A percentile compares a stretch with the other conserved stretches of the same genome.
Evolutionary conservation across 2,113 vertebrate species (phyloP).

Genomic region (Gnathonemus echidnorhynchus): DNA sequence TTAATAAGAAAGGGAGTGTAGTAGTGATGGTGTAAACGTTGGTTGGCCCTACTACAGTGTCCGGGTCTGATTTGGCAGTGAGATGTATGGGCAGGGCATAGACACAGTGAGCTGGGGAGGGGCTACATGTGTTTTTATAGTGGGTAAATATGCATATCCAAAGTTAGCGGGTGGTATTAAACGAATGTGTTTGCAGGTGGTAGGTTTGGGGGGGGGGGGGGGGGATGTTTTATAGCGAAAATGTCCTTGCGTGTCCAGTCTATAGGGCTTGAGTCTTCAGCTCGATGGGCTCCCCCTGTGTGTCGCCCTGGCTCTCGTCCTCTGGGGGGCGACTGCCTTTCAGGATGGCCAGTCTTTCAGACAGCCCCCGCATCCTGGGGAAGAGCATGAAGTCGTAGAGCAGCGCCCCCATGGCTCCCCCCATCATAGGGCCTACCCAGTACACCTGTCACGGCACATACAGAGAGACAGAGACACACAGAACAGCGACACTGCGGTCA

Average conservation of each 20-base stretch:
- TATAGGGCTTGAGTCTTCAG: constrained; percentile 85
- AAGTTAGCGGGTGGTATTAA: background rate
- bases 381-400: constrained; percentile 86
- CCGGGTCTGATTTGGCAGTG: constrained; percentile 32
- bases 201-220: background rate
- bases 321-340: constrained; percentile 70
- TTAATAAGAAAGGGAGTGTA: constrained; percentile 8
- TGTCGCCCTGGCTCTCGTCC: constrained; percentile 63
- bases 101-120: constrained; percentile 28
- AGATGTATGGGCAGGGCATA: constrained; percentile 40
- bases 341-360: constrained; percentile 81
- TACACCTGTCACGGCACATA: constrained; percentile 67
- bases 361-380: constrained; percentile 76
- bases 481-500: background rate
- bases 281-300: constrained; percentile 74
- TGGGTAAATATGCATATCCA: background rate
- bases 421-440: constrained; percentile 87
- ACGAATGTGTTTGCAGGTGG: background rate
- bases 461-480: background rate
- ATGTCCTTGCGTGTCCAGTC: constrained; percentile 40
- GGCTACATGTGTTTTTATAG: background rate
- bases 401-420: constrained; percentile 72
- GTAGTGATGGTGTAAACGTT: constrained; percentile 22
- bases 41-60: constrained; percentile 40
- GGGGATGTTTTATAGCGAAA: background rate